A percentile compares a stretch with the other conserved stretches of the same genome.
Evolutionary conservation across 2,888 invertebrate species (phyloP).

Genomic region (Germaria angustata): DNA sequence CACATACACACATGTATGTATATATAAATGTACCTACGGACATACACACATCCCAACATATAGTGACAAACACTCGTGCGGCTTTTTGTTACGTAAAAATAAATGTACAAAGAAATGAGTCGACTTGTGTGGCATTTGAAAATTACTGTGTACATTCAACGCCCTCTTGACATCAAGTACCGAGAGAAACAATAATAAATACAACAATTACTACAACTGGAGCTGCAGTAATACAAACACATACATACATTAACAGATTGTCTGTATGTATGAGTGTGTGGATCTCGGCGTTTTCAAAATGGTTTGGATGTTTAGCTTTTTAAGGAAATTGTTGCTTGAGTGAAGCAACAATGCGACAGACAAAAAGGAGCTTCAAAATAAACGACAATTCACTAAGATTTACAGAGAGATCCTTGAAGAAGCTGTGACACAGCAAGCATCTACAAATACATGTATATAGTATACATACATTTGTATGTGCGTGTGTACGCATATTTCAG

Average conservation of each 20-base stretch:
- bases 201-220: constrained; percentile 14
- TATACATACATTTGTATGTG: background rate
- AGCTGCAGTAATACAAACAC: constrained; percentile 28
- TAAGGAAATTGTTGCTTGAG: constrained; percentile 42
- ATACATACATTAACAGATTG: constrained; percentile 8
- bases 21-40: background rate
- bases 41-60: background rate
- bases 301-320: constrained; percentile 59
- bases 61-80: background rate
- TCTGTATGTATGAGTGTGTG: background rate
- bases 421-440: background rate
- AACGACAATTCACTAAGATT: constrained; percentile 57
- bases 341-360: constrained; percentile 14
- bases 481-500: background rate
- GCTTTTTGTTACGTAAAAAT: background rate
- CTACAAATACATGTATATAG: background rate
- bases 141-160: constrained; percentile 55
- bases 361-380: constrained; percentile 33
- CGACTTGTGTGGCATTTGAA: constrained; percentile 37
- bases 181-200: constrained; percentile 36
- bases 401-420: constrained; percentile 47
- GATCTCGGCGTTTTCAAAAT: constrained; percentile 46
- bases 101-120: constrained; percentile 2
- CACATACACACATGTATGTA: background rate
- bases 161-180: constrained; percentile 59